phyloP scores from a whole-genome alignment of 53 echinoderm and acorn worm species.

The Paelopatides confundens region DNA sequence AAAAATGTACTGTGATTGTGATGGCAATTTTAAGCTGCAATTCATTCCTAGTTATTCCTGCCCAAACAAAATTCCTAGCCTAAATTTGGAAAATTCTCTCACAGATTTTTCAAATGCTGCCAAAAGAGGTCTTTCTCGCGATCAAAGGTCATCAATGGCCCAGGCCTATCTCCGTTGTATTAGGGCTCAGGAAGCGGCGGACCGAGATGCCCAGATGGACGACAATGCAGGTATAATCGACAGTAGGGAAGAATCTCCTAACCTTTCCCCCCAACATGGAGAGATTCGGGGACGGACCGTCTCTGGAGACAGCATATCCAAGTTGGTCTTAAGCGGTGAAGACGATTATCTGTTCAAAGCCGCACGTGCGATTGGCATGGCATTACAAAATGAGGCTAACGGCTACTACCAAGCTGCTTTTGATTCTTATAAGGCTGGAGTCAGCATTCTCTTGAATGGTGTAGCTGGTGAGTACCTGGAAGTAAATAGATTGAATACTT shows the following conservation, averaged over 20 bases:
- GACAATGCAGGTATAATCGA: constrained; percentile 70
- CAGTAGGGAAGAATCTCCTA: constrained; percentile 35
- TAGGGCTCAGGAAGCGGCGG: constrained; percentile 93
- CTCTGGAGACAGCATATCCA: constrained; percentile 71
- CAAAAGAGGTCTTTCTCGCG: not conserved
- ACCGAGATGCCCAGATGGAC: constrained; percentile 70
- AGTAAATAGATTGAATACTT: too few species aligned
- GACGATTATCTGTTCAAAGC: constrained; percentile 96
- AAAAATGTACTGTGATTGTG: too few species aligned
- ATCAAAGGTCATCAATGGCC: constrained; percentile 74
- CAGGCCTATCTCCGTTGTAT: constrained; percentile 90
- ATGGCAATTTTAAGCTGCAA: too few species aligned
- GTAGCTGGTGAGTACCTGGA: constrained; percentile 85
- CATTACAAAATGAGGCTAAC: constrained; percentile 90
- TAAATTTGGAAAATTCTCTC: too few species aligned
- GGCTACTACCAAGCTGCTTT: constrained; percentile 92
- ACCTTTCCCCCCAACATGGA: constrained; percentile 16
- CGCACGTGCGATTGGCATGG: constrained; percentile 85
- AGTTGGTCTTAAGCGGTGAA: constrained; percentile 81
- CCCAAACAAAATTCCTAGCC: too few species aligned
- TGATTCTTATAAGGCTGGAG: constrained; percentile 95
- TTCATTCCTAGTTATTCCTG: too few species aligned
- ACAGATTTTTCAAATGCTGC: constrained; percentile 14
- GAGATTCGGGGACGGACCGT: constrained; percentile 41
- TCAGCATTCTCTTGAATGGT: constrained; percentile 89